Evolutionary conservation across 30 jellyfish, hydroid and myxozoan genomes (phyloP).

Genomic region (Mastigias papua): DNA sequence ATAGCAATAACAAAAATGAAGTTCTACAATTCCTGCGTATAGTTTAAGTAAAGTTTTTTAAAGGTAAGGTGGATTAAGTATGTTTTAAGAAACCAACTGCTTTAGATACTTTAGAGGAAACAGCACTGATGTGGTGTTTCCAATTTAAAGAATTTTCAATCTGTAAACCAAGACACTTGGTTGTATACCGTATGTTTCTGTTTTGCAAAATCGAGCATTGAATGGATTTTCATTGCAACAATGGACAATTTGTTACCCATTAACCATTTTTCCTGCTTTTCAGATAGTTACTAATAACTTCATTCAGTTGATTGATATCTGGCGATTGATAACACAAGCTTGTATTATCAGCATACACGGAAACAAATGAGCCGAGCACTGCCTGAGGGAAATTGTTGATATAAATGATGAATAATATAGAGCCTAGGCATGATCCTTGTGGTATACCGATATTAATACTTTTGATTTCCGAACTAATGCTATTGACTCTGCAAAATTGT

Average conservation of each 20-base stretch:
- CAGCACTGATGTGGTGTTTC: no score
- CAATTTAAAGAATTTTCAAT: no score
- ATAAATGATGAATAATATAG: background rate
- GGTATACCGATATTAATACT: background rate
- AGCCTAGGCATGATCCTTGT: background rate
- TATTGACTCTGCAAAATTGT: background rate
- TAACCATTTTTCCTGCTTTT: background rate
- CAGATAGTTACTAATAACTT: no score
- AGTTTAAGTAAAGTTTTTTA: no score
- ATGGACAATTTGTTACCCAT: background rate
- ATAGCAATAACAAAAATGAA: no score
- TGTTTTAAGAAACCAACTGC: no score
- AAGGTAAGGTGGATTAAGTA: no score
- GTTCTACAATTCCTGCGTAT: no score
- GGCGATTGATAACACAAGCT: background rate
- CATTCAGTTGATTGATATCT: background rate
- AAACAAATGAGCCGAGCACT: background rate
- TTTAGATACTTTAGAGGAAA: no score
- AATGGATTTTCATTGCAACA: background rate
- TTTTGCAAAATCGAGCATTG: background rate
- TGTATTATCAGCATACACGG: background rate
- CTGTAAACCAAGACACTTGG: no score
- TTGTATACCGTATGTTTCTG: background rate
- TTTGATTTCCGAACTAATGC: background rate
- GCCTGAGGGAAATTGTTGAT: background rate